Base-by-base conservation (phyloP, 2,113 vertebrate species). In the Elachura formosa region DNA sequence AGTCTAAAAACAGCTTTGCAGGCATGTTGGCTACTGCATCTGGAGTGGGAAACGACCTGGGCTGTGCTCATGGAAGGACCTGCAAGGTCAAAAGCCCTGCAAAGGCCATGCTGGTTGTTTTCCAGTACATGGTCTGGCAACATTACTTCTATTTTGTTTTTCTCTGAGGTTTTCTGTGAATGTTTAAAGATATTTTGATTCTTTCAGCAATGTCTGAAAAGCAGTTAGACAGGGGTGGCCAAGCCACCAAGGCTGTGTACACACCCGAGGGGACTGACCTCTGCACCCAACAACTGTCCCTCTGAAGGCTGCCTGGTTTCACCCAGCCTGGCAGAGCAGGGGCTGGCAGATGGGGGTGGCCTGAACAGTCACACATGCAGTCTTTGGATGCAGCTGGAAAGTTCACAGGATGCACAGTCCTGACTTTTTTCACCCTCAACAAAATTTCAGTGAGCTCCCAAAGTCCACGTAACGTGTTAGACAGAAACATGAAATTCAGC, bases 1-100 rank as follows among this genome's bases (percentile, higher is more conserved):
- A 97, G 95, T 91, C 92, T 89, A 92, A 94, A 89, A 96, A 94
- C 58, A 92, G 84, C 95, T 96, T 96, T 83, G 79, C 76, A 93
- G 97, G 94, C 93, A 91, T 69, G 54, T 62, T 95, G 38, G 78
- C 83, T 92, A 68, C 90, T 91, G 64, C 56, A 94, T 19, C 14
- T 90, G 84, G 77, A 43, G 64, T 79, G 69, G 88, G 85, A 88
- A 82, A 84, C 0, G 7, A 59, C 8, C 12, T 74, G 92, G 84
- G 56, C 55, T 69, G 73, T 38, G 11, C 52, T 90, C 63, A 18
- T 59, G 73, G 83, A 90, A 76, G 76, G 86, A 90, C 43, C 93
- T 90, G 80, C 80, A 97, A 97, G 93, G 96, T 96, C 86, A 77
- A 77, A 74, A 87, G 10, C 45, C 49, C 43, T 51, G 68, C 61